Percentiles rank a stretch among this genome's conserved stretches.
Evolutionary conservation across 2,888 invertebrate species (phyloP).

Genomic region (Ganaspis brasiliensis): DNA sequence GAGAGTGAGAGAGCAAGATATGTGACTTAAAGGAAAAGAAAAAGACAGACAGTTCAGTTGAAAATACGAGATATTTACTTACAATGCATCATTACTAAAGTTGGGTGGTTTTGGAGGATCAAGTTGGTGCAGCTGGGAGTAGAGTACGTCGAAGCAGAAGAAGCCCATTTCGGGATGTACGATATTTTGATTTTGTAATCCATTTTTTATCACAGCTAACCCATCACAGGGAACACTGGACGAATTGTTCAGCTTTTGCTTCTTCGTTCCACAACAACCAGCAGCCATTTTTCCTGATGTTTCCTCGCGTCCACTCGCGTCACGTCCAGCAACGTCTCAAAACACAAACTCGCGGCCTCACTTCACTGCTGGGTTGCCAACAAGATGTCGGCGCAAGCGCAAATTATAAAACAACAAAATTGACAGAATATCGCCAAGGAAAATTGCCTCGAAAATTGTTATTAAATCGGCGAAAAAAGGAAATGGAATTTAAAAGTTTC

Average conservation of each 20-base stretch:
- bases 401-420: too few species aligned
- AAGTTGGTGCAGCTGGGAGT: conserved; percentile 95
- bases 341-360: too few species aligned
- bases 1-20: conserved; percentile 34
- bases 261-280: conserved; percentile 95
- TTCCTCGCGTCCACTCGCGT: background rate
- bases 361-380: too few species aligned
- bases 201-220: conserved; percentile 82
- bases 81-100: conserved; percentile 98
- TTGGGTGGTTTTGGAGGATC: conserved; percentile 95
- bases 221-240: conserved; percentile 83
- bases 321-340: background rate
- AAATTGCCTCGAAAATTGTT: too few species aligned
- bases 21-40: conserved; percentile 35
- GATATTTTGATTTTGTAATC: conserved; percentile 83
- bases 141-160: conserved; percentile 99
- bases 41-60: conserved; percentile 44
- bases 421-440: too few species aligned
- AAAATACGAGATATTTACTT: conserved; percentile 81
- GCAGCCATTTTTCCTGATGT: conserved; percentile 89
- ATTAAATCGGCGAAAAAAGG: too few species aligned
- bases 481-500: too few species aligned
- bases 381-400: too few species aligned
- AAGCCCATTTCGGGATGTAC: conserved; percentile 98
- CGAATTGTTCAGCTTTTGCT: conserved; percentile 92